Percentiles rank a stretch among this genome's conserved stretches.
phyloP scores from a whole-genome alignment of 2,797 vertebrate species.

The Danio kyathit region DNA sequence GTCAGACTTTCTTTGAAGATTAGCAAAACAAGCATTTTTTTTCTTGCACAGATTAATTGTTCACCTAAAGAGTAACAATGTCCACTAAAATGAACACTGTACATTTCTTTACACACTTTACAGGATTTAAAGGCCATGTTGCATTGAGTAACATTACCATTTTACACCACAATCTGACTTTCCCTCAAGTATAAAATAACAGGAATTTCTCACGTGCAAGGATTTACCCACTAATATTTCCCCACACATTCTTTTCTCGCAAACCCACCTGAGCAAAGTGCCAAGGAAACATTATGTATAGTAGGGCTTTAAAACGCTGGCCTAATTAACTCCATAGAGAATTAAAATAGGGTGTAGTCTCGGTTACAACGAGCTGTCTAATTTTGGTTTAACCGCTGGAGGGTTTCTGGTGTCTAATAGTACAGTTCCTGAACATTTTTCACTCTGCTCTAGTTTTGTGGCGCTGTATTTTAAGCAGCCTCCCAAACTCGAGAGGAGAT shows the following conservation, averaged over 20 bases:
- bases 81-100: too few species aligned
- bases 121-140: neutral
- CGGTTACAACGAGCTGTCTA: conserved; percentile 63
- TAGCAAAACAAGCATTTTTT: too few species aligned
- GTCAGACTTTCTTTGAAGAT: too few species aligned
- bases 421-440: conserved; percentile 75
- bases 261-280: neutral
- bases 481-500: conserved; percentile 57
- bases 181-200: conserved; percentile 2
- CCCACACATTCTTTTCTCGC: neutral
- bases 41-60: too few species aligned
- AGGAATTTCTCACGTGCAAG: neutral
- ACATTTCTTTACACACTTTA: too few species aligned
- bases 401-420: conserved; percentile 71
- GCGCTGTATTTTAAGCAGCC: conserved; percentile 40
- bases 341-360: conserved; percentile 50
- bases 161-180: neutral
- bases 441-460: conserved; percentile 75
- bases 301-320: conserved; percentile 34
- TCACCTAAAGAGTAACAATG: too few species aligned
- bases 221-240: neutral
- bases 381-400: conserved; percentile 77
- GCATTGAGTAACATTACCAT: neutral
- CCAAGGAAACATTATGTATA: conserved; percentile 36
- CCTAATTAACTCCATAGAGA: conserved; percentile 58